phyloP scores from a whole-genome alignment of 2,113 vertebrate genomes.

The Tinamus guttatus region DNA sequence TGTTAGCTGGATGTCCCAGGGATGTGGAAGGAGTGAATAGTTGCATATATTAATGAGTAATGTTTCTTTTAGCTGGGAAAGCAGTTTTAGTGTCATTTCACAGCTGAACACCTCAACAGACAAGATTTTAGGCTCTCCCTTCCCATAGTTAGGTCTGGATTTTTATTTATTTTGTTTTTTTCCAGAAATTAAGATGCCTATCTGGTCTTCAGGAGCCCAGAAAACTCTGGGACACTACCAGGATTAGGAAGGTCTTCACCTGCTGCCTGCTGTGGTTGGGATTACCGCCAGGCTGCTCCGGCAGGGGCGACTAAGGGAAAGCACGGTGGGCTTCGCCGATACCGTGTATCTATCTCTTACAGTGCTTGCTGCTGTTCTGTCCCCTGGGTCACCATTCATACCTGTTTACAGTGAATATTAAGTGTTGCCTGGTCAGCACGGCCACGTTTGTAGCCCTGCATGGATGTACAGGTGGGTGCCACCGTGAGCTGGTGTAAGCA shows the following conservation, averaged over 20 bases:
- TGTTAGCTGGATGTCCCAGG: not conserved
- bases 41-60: no score
- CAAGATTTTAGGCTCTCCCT: not conserved
- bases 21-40: no score
- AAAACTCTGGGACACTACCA: not conserved
- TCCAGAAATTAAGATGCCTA: not conserved
- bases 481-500: fast-evolving
- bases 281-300: not conserved
- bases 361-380: fast-evolving
- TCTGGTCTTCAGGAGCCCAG: not conserved
- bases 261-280: not conserved
- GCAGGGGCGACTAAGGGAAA: not conserved
- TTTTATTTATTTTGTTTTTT: not conserved
- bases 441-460: not conserved
- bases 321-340: fast-evolving
- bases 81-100: not conserved
- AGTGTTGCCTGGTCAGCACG: not conserved
- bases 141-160: no score
- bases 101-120: not conserved
- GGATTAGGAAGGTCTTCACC: not conserved
- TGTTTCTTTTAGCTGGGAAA: no score
- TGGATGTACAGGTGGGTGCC: fast-evolving
- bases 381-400: no score
- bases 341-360: fast-evolving
- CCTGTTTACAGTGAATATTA: no score